Evolutionary conservation across 2,888 invertebrate species (phyloP), one percentile per base, ranked within the genome.

Genomic region (Sepioteuthis lessoniana): DNA sequence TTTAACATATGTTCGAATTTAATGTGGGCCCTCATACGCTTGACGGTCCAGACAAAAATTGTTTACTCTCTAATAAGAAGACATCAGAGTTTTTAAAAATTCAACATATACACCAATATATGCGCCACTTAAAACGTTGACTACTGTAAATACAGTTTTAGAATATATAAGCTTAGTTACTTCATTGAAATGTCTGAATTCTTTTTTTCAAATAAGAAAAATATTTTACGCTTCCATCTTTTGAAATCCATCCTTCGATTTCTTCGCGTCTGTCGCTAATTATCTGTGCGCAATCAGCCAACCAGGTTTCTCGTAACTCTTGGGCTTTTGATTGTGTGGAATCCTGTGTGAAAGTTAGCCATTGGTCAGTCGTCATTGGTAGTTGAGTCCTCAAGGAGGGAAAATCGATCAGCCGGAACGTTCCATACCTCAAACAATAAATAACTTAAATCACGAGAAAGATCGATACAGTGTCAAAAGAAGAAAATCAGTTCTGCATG

Each of bases 211-310:
- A n/a, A n/a, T n/a, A n/a, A n/a, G n/a, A n/a, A n/a, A n/a, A n/a
- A n/a, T n/a, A n/a, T 90, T 95, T 93, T 90, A 96, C 96, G 94
- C 93, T 94, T 94, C 95, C 98, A 94, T 98, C 98, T 94, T 98
- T 98, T 0, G 98, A 98, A 94, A 99, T 97, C 99, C 99, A 99
- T 94, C 97, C 97, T 91, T 98, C 98, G 95, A 98, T 98, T 42
- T 98, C 97, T 0, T 97, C 97, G 93, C 97, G 94, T 42, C 95
- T 94, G 50, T 94, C 95, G 93, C 96, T 96, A 93, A 97, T 96
- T 35, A 97, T 95, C 37, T 95, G 96, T 94, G 96, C 96, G 93
- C 97, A 97, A 94, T 97, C 97, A 0, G 95, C 94, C 93, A 97
- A 94, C 97, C 97, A 97, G 38, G 96, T 94, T 46, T 95, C 94